Evolutionary conservation across 1,140 invertebrate genomes (phyloP), one percentile per base, ranked within the genome.

Genomic region (Maniola jurtina): DNA sequence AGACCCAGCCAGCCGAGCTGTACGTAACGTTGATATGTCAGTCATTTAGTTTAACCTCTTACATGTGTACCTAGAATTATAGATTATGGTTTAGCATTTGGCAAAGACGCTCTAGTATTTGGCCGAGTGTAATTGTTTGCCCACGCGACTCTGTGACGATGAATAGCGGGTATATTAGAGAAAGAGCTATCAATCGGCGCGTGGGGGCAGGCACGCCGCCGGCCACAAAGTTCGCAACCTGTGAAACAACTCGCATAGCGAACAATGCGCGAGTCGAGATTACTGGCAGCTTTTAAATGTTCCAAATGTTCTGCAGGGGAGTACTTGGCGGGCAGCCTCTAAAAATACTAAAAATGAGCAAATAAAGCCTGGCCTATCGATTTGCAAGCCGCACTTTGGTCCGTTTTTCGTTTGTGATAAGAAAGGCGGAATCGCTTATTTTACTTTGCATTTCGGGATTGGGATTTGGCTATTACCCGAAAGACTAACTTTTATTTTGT

Each of bases 231-330:
- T 84, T 84, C 83, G 76, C 73, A 78, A 80, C 68, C 75, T 79
- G 71, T 80, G 82, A 79, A 84, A 81, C 80, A 80, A 80, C 71
- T 81, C 73, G 70, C 72, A 71, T 68, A 60, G 66, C 68, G 66
- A 75, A 82, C 77, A 85, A 80, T 75, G 72, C 74, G 71, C 70
- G 61, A 77, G 68, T 78, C 72, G 79, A 85, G 80, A 83, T 86
- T 81, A 78, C 78, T 80, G 75, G 64, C 76, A 69, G 77, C 74
- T 80, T 83, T 85, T 80, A 68, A 84, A 75, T 72, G 77, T 70
- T 79, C 69, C 73, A 72, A 83, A 80, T 76, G 78, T 73, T 83
- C 73, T 66, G 73, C 73, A 76, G 61, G 72, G 68, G 73, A 84
- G 81, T 79, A 80, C 74, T 81, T 77, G 70, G 77, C 73, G 57